Base-by-base conservation (phyloP, 2,888 invertebrate genomes). In the Melitaea athalia region DNA sequence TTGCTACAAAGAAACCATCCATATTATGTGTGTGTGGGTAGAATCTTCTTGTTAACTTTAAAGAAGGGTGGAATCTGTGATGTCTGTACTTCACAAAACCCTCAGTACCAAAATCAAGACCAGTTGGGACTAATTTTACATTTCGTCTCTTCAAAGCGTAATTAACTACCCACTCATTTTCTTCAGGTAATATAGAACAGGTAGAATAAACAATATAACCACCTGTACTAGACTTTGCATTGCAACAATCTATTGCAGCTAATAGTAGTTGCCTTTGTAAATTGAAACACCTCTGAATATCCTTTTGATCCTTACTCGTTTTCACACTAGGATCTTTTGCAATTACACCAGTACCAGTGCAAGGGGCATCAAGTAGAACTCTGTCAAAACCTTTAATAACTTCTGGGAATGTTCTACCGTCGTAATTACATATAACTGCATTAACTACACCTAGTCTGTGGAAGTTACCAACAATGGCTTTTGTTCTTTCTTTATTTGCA, bases 1-100 rank as follows among this genome's bases (percentile, higher is more conserved):
- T 99, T 0, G 99, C 99, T 1, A 99, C 99, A 92, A 96, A 99
- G 88, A 99, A 99, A 5, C 99, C 99, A 89, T 99, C 99, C 97
- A 99, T 98, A 85, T 99, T 99, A 85, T 99, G 98, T 4, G 97
- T 96, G 85, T 99, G 99, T 0, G 99, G 99, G 90, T 99, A 99
- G 91, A 98, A 99, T 63, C 99, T 94, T 83, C 95, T 95, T 0
- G 98, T 97, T 68, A 98, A 87, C 81, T 97, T 97, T 86, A 99
- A 88, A 12, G 97, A 96, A 0, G 98, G 98, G 87, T 99, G 98
- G 91, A 98, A 99, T 76, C 98, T 94, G 78, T 95, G 93, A 74
- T 97, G 96, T 63, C 96, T 94, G 81, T 96, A 99, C 89, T 96
- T 98, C 0, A 95, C 95, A 85, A 99, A 99, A 15, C 99, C 99